phyloP scores from a whole-genome alignment of 2,888 invertebrate genomes.

The Drosophila fulvimacula region DNA sequence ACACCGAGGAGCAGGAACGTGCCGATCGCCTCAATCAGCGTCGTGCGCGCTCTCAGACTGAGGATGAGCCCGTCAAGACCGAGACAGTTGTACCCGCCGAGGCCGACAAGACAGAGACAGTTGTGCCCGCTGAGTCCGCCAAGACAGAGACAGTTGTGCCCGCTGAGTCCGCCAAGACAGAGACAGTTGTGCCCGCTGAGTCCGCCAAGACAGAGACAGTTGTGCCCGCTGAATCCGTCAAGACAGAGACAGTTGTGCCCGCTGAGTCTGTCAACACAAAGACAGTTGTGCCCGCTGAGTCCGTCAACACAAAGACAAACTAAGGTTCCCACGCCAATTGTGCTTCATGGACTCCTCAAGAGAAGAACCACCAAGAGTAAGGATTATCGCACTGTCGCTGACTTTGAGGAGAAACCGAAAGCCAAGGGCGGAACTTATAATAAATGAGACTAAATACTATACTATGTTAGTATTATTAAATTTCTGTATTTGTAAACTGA shows the following conservation, averaged over 20 bases:
- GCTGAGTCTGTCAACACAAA: not conserved
- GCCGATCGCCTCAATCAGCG: conserved; percentile 44
- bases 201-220: not conserved
- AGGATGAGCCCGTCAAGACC: conserved; percentile 4
- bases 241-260: not conserved
- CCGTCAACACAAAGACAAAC: not conserved
- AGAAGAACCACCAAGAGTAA: no score
- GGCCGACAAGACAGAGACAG: not conserved
- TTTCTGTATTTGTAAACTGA: conserved; percentile 16
- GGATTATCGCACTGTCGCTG: no score
- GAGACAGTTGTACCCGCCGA: not conserved
- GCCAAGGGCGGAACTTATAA: no score
- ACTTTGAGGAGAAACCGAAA: no score
- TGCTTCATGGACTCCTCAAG: no score
- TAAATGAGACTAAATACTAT: conserved; percentile 36
- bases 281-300: not conserved
- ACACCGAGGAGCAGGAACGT: conserved; percentile 49
- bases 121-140: not conserved
- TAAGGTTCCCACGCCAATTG: no score
- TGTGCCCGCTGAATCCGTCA: not conserved
- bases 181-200: not conserved
- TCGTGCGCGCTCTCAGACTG: conserved; percentile 57
- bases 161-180: not conserved
- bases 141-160: not conserved
- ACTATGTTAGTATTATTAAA: conserved; percentile 49